Evolutionary conservation across 2,888 invertebrate species (phyloP).

Genomic region (Ormia ochracea): DNA sequence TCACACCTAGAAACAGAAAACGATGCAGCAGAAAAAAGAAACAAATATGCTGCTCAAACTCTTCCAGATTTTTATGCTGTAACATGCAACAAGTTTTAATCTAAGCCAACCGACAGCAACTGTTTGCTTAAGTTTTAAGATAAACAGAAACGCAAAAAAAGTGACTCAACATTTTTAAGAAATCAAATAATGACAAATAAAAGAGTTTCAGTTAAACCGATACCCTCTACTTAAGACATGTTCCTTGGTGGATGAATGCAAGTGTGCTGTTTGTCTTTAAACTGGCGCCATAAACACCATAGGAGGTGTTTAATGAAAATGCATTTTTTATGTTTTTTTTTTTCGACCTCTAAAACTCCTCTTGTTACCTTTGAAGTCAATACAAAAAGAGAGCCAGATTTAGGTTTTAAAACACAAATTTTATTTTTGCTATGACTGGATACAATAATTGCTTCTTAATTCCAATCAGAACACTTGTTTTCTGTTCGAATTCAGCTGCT

Average conservation of each 20-base stretch:
- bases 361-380: conserved; percentile 5
- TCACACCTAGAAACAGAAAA: conserved; percentile 52
- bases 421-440: conserved; percentile 9
- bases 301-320: conserved; percentile 62
- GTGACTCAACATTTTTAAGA: conserved; percentile 49
- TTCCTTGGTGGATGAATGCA: conserved; percentile 9
- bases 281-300: conserved; percentile 62
- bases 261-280: conserved; percentile 53
- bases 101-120: conserved; percentile 54
- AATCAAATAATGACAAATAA: conserved; percentile 24
- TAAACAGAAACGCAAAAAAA: conserved; percentile 30
- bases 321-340: conserved; percentile 46
- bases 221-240: conserved; percentile 19
- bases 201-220: conserved; percentile 47
- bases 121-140: conserved; percentile 40
- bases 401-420: conserved; percentile 21
- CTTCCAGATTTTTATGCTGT: conserved; percentile 33
- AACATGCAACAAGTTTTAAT: conserved; percentile 56
- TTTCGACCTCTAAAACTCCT: not conserved
- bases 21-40: not conserved
- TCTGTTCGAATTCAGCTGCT: not conserved
- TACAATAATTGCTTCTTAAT: conserved; percentile 31
- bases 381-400: conserved; percentile 41
- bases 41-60: conserved; percentile 13
- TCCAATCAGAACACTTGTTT: conserved; percentile 29